Evolutionary conservation across 2,113 vertebrate species (phyloP).

Genomic region (Toxostoma redivivum): DNA sequence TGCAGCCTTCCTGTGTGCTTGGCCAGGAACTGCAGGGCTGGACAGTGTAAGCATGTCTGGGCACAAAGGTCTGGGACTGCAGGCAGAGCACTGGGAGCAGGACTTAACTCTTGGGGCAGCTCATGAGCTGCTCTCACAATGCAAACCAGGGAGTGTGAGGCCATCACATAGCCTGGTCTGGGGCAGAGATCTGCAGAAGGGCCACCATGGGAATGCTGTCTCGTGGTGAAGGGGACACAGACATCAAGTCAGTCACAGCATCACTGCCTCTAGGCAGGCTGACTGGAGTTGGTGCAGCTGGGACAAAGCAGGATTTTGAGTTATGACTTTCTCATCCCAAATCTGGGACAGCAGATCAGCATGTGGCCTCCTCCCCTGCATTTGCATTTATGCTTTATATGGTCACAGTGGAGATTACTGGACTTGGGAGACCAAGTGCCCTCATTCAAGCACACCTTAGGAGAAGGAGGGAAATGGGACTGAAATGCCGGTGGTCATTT

Average conservation of each 20-base stretch:
- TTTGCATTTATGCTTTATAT: not conserved
- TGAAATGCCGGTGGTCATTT: not conserved
- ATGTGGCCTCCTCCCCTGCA: not conserved
- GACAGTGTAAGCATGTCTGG: fast-evolving
- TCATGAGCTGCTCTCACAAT: not conserved
- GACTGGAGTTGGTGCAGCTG: not conserved
- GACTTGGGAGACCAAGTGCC: not conserved
- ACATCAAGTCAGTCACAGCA: not conserved
- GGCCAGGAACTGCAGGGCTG: not conserved
- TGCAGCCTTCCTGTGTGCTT: not conserved
- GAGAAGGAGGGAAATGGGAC: not conserved
- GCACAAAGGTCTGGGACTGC: not conserved
- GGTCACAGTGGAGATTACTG: not conserved
- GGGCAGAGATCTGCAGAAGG: not conserved
- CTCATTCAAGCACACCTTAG: not conserved
- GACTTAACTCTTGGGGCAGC: not conserved
- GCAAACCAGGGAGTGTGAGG: not conserved
- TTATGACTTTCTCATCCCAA: not conserved
- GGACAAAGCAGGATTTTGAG: not conserved
- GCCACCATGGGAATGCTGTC: not conserved
- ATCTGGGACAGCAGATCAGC: not conserved
- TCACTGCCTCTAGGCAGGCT: not conserved
- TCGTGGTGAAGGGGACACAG: fast-evolving
- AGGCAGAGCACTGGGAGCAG: not conserved
- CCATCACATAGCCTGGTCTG: fast-evolving